Evolutionary conservation across 2,888 invertebrate genomes (phyloP), one percentile per base, ranked within the genome.

Genomic region (Drosophila stalkeri): DNA sequence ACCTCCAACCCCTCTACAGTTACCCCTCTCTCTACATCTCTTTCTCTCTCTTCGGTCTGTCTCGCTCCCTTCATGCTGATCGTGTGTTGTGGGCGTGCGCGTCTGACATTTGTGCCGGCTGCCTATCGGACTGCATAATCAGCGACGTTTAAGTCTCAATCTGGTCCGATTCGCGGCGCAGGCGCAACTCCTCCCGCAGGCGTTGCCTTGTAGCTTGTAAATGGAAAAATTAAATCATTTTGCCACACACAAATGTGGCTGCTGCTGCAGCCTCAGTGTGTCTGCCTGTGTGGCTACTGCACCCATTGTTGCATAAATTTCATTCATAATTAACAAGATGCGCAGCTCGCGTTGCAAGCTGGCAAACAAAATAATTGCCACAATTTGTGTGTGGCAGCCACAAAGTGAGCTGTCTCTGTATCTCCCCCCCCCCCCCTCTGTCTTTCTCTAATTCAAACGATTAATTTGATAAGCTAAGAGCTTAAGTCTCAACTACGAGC

Each of bases 381-480:
- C 88, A 89, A 84, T 81, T 88, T 83, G 57, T 61, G 67, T 31
- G 67, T 31, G 27, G 80, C 66, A 64, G 70, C 61, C 56, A 57
- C 76, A 75, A 82, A 89, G 81, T 85, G 88, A 89, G 83, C 77
- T 75, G 87, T 89, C 73, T 18, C 35, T 52, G 20, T 44, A 31
- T 52, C 35, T 43, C 44, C 37, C 47, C n/a, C 14, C 1, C 37
- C 4, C 35, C 4, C 37, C 14, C 37, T 14, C 14, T 14, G 14
- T 37, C 14, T 14, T 1, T 16, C 7, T 37, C 37, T 86, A 81
- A 86, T 81, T 84, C 82, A 27, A 76, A 75, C 90, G 90, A 86
- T 86, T 86, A 88, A 86, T 89, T 86, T 75, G 90, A 89, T 86
- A 89, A 89, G 83, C 90, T 75, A 75, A 62, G 75, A 84, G 85